Conservation (phyloP, 2,888 invertebrate genomes). For the Mimas tiliae region DNA sequence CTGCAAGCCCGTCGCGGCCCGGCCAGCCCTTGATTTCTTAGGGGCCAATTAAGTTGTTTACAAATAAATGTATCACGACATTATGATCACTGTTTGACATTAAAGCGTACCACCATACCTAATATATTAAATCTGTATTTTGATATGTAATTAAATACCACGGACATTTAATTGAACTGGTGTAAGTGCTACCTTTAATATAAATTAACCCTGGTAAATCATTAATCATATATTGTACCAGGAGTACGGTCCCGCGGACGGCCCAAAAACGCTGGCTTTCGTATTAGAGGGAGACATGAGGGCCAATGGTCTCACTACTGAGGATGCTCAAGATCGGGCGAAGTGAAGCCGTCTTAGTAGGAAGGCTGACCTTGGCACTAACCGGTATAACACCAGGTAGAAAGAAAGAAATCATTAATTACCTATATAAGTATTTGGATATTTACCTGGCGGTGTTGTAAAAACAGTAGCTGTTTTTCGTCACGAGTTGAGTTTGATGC, state of each 20-base stretch:
- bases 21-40: slow-evolving; percentile 9
- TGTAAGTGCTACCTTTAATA: neutral
- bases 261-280: no score
- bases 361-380: no score
- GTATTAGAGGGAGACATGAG: no score
- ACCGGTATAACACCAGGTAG: no score
- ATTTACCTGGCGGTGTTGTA: slow-evolving; percentile 63
- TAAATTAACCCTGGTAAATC: neutral
- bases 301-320: no score
- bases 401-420: no score
- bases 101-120: slow-evolving; percentile 6
- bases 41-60: slow-evolving; percentile 13
- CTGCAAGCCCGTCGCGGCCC: neutral
- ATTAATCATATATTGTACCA: no score
- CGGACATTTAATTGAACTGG: neutral
- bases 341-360: no score
- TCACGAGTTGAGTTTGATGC: slow-evolving; percentile 62
- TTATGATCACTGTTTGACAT: slow-evolving; percentile 4
- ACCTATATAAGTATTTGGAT: no score
- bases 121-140: neutral
- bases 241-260: no score
- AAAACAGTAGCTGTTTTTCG: slow-evolving; percentile 64
- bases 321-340: no score
- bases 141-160: slow-evolving; percentile 5
- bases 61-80: slow-evolving; percentile 9